Conservation (phyloP, 2,888 invertebrate species). For the Acronicta alni region DNA sequence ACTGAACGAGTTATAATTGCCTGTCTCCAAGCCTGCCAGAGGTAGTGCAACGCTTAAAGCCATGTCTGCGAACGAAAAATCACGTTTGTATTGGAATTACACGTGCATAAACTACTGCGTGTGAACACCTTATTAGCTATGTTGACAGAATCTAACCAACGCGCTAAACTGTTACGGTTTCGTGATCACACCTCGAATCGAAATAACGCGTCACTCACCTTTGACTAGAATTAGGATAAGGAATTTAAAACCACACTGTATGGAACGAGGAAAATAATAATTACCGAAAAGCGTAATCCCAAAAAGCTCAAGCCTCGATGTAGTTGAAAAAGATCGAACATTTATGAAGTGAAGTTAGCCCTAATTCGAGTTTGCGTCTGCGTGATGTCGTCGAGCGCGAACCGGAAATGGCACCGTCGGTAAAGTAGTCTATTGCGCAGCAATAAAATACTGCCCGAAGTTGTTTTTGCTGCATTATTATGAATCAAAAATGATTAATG, state of each 20-base stretch:
- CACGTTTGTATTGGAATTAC: constrained; percentile 78
- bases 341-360: constrained; percentile 85
- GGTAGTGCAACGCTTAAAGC: constrained; percentile 90
- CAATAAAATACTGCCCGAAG: constrained; percentile 47
- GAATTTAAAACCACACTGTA: constrained; percentile 62
- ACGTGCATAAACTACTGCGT: constrained; percentile 83
- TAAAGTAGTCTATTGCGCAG: constrained; percentile 84
- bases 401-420: constrained; percentile 80
- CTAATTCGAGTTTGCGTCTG: constrained; percentile 77
- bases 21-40: constrained; percentile 88
- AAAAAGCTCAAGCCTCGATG: constrained; percentile 86
- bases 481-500: not conserved
- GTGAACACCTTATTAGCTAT: constrained; percentile 76
- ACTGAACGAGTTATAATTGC: constrained; percentile 86
- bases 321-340: constrained; percentile 87
- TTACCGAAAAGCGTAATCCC: constrained; percentile 87
- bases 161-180: constrained; percentile 81
- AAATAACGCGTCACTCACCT: constrained; percentile 64
- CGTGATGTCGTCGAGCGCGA: constrained; percentile 84
- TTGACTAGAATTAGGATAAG: constrained; percentile 59
- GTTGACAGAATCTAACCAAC: constrained; percentile 86
- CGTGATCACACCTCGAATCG: constrained; percentile 61
- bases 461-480: constrained; percentile 5
- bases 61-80: constrained; percentile 87
- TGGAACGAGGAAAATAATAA: constrained; percentile 76